Evolutionary conservation across 1,140 invertebrate genomes (phyloP), one percentile per base, ranked within the genome.

Genomic region (Drosophila punjabiensis): DNA sequence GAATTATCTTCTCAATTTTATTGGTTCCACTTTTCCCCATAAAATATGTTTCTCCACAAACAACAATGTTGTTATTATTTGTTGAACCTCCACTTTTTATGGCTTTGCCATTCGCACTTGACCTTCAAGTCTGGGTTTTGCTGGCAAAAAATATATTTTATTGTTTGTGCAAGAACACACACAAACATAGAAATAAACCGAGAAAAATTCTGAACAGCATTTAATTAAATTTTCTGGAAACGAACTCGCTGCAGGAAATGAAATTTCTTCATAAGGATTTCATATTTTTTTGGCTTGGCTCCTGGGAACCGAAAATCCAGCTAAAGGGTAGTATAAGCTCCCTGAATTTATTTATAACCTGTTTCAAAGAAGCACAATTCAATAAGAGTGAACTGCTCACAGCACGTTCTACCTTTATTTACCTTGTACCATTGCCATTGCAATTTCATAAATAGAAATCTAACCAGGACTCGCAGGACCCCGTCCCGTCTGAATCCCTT

Each of bases 201-300:
- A 56, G 18, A 64, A 67, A 66, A 76, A 60, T 52, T 53, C 33
- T 58, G 3, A 47, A 41, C 13, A 67, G 55, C 67, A 70, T 83
- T 77, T 88, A 87, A 87, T 88, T 88, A 83, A 87, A 68, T 76
- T 82, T 62, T 55, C 28, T 50, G 28, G 10, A 58, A 58, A 10
- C 58, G 24, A 41, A 24, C 24, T 43, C 18, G 48, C 53, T 37
- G 65, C 65, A 58, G 53, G 56, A 84, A 84, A 84, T 81, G 52
- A 81, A 77, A 81, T 85, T 82, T 64, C 63, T 66, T 28, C 59
- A 45, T 32, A 64, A 18, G 41, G 24, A 45, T 30, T 18, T 14
- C 11, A 30, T 18, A 33, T 58, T 16, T 61, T 47, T 47, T 61
- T 45, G 18, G 35, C 32, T 53, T 35, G 5, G 24, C 45, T 47